phyloP scores from a whole-genome alignment of 2,113 vertebrate genomes.

The Zosterops lateralis region DNA sequence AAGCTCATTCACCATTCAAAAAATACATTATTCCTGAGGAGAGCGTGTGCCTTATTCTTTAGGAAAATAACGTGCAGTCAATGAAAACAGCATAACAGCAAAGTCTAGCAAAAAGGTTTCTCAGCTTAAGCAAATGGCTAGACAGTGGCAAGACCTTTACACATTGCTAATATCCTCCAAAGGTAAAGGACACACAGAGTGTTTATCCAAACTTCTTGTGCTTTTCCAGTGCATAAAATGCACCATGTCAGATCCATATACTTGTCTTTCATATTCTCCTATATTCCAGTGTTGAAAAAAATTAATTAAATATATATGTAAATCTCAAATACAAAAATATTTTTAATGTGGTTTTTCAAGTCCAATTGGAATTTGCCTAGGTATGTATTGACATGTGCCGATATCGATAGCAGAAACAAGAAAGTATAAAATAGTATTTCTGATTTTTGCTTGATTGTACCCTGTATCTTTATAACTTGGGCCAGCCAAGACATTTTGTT shows the following conservation, averaged over 20 bases:
- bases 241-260: neutral
- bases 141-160: neutral
- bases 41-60: conserved; percentile 65
- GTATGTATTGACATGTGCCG: neutral
- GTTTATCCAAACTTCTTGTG: conserved; percentile 4
- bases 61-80: conserved; percentile 60
- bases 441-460: neutral
- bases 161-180: neutral
- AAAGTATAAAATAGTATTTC: neutral
- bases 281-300: neutral
- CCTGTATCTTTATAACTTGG: neutral
- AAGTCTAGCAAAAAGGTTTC: conserved; percentile 50
- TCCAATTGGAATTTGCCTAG: neutral
- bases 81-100: conserved; percentile 54
- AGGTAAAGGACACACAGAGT: neutral
- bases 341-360: neutral
- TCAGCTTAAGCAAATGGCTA: conserved; percentile 53
- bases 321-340: neutral
- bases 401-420: neutral
- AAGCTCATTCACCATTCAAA: conserved; percentile 74
- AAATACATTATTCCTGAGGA: conserved; percentile 78
- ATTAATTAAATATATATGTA: neutral
- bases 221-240: conserved; percentile 5
- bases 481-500: conserved; percentile 17
- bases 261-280: neutral